Conservation (phyloP, 2,888 invertebrate genomes). For the Eupeodes latifasciatus region DNA sequence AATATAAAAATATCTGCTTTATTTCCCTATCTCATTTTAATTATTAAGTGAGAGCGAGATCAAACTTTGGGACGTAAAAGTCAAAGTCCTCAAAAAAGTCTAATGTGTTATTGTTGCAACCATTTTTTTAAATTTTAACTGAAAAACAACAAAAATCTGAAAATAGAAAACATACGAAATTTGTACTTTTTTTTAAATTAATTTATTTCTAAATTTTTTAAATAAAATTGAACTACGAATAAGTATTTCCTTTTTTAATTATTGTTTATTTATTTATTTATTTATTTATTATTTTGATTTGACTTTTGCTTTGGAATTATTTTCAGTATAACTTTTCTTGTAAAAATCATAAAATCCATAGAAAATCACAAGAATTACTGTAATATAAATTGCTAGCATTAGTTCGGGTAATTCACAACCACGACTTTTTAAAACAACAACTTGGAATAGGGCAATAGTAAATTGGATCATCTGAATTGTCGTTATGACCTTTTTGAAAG, state of each 20-base stretch:
- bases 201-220: not conserved
- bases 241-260: not conserved
- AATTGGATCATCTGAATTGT: conserved; percentile 90
- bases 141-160: no score
- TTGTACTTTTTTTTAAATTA: not conserved
- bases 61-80: no score
- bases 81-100: no score
- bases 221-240: not conserved
- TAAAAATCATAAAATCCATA: conserved; percentile 91
- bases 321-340: conserved; percentile 81
- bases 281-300: no score
- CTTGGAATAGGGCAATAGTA: conserved; percentile 86
- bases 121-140: no score
- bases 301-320: not conserved
- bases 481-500: conserved; percentile 87
- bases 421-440: conserved; percentile 85
- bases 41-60: no score
- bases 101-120: no score
- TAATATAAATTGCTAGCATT: conserved; percentile 86
- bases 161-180: no score
- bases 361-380: conserved; percentile 87
- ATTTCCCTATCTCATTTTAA: no score
- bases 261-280: no score
- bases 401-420: conserved; percentile 86
- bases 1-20: no score